phyloP scores from a whole-genome alignment of 1,140 invertebrate species.

The Asobara japonica region DNA sequence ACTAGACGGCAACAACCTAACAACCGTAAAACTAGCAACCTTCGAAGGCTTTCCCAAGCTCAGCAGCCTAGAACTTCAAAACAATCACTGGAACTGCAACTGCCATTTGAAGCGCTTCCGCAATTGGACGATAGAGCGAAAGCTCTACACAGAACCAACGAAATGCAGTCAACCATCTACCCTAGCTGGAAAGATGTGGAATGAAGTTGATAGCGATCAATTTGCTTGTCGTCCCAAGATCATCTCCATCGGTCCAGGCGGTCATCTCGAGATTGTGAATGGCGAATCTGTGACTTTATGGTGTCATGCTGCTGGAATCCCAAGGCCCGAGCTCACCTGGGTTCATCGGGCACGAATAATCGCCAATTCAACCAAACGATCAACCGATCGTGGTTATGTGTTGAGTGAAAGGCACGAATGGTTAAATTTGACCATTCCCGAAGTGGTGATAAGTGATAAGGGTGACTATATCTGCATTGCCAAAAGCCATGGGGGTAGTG shows the following conservation, averaged over 20 bases:
- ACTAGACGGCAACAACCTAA: conserved; percentile 78
- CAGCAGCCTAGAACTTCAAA: conserved; percentile 78
- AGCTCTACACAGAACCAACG: conserved; percentile 78
- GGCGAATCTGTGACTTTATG: conserved; percentile 77
- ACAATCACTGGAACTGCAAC: conserved; percentile 90
- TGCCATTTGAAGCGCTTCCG: conserved; percentile 83
- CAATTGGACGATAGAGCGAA: conserved; percentile 77
- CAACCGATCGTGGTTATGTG: conserved; percentile 62
- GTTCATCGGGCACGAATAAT: conserved; percentile 54
- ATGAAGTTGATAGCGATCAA: conserved; percentile 74
- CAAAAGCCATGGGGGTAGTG: conserved; percentile 84
- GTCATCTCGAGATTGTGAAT: conserved; percentile 68
- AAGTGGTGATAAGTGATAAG: conserved; percentile 77
- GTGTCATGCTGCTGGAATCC: conserved; percentile 82
- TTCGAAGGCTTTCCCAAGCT: conserved; percentile 73
- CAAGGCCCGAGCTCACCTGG: conserved; percentile 80
- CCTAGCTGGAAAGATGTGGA: conserved; percentile 77
- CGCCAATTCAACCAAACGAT: conserved; percentile 50
- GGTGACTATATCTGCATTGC: conserved; percentile 91
- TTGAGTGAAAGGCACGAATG: conserved; percentile 67
- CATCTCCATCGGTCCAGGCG: conserved; percentile 63
- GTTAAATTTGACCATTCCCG: conserved; percentile 81
- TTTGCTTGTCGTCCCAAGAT: conserved; percentile 88
- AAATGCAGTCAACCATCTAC: conserved; percentile 75
- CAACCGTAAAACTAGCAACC: conserved; percentile 69